These are phyloP conservation scores for Garra rufa DNA, from an alignment of 2,113 vertebrate species.

Conservation along the genomic window DNA sequence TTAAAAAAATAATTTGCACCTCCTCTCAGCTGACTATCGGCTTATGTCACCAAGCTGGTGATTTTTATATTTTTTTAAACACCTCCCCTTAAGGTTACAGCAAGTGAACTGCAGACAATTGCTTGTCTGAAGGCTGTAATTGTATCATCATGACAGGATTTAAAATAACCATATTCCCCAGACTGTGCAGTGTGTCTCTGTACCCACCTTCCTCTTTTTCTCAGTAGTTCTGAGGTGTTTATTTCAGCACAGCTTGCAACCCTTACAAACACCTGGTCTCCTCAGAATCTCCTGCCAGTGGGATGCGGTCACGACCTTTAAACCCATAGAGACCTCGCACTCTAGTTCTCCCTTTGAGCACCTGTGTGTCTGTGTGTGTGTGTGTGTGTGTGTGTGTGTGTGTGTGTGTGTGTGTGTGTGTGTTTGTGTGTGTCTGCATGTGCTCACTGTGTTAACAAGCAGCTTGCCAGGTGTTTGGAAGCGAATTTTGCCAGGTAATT, in stretches of 20 bases:
- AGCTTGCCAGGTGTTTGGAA: slow-evolving; percentile 37
- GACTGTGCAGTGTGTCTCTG: background rate
- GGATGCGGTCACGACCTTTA: slow-evolving; percentile 25
- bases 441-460: slow-evolving; percentile 32
- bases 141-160: slow-evolving; percentile 17
- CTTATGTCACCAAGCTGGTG: background rate
- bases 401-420: slow-evolving; percentile 11
- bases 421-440: slow-evolving; percentile 22
- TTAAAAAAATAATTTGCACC: background rate
- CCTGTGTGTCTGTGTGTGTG: background rate
- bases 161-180: background rate
- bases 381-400: slow-evolving; percentile 8
- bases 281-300: slow-evolving; percentile 23
- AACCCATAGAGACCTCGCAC: background rate
- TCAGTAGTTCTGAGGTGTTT: background rate
- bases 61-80: background rate
- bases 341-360: background rate
- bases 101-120: background rate
- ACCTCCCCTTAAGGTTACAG: background rate
- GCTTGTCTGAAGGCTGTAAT: slow-evolving; percentile 13
- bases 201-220: background rate
- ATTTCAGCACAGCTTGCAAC: slow-evolving; percentile 18
- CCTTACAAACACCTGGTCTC: slow-evolving; percentile 5
- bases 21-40: background rate
- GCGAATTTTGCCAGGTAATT: slow-evolving; percentile 43